Conservation (phyloP, 1,140 invertebrate genomes). For the Sminthurinus signatus region DNA sequence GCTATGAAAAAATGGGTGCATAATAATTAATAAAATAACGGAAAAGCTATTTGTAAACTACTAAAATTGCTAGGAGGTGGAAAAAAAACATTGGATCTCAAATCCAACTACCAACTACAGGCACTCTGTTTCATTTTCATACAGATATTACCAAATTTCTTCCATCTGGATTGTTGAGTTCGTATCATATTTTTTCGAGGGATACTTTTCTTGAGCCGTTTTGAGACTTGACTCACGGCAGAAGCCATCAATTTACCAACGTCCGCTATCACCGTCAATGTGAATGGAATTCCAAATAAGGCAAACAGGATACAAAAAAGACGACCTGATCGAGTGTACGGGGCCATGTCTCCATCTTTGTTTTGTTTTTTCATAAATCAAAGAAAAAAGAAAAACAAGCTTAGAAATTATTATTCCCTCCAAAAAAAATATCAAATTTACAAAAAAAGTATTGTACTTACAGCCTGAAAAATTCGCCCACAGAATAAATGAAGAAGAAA, state of each 20-base stretch:
- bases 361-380: no score
- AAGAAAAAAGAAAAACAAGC: no score
- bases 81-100: no score
- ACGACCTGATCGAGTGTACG: constrained; percentile 73
- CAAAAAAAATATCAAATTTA: no score
- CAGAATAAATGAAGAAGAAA: no score
- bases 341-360: constrained; percentile 91
- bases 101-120: no score
- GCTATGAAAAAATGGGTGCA: background rate
- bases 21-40: background rate
- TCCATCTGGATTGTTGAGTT: background rate
- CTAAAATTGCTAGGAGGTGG: no score
- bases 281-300: constrained; percentile 77
- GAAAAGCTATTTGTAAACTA: background rate
- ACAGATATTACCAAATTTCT: constrained; percentile 3
- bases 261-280: constrained; percentile 86
- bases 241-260: constrained; percentile 80
- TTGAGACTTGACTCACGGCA: constrained; percentile 51
- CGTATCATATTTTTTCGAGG: constrained; percentile 15
- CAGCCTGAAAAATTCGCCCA: no score
- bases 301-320: constrained; percentile 89
- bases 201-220: constrained; percentile 33
- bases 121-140: no score
- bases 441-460: background rate
- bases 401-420: no score